These are phyloP conservation scores for Ctenoplectra terminalis DNA, from an alignment of 1,140 invertebrate species.

Conservation along the genomic window DNA sequence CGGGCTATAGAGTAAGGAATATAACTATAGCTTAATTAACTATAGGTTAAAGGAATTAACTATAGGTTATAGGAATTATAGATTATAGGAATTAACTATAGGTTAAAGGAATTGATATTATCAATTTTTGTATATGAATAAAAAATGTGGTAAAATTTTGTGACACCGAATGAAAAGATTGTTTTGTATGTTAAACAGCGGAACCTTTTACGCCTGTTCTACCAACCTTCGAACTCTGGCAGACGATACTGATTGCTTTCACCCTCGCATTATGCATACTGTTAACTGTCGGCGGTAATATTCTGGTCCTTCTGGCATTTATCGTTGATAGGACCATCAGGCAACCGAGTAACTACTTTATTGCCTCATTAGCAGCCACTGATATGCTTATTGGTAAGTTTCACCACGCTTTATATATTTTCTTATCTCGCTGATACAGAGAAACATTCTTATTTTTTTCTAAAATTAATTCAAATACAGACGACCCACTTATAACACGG, in stretches of 20 bases:
- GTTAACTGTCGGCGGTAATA: constrained; percentile 97
- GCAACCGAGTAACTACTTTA: constrained; percentile 99
- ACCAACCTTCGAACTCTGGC: constrained; percentile 95
- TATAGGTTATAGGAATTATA: too few species aligned
- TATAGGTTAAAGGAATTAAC: too few species aligned
- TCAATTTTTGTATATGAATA: too few species aligned
- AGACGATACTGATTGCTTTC: constrained; percentile 95
- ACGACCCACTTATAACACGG: too few species aligned
- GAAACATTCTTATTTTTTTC: too few species aligned
- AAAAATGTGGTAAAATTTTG: not conserved
- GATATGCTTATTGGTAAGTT: constrained; percentile 97
- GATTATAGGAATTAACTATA: too few species aligned
- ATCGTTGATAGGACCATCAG: constrained; percentile 98
- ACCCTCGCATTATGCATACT: constrained; percentile 94
- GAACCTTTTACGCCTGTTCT: constrained; percentile 83
- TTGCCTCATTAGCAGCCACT: constrained; percentile 98
- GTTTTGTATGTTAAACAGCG: constrained; percentile 51
- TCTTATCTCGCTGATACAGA: not conserved
- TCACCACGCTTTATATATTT: not conserved
- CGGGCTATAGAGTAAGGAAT: too few species aligned
- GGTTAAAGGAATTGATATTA: too few species aligned
- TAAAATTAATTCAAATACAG: too few species aligned
- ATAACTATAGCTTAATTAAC: too few species aligned
- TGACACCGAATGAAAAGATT: constrained; percentile 1
- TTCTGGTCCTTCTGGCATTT: constrained; percentile 97